phyloP scores from a whole-genome alignment of 1,140 invertebrate genomes.

The Drosophila sp. region DNA sequence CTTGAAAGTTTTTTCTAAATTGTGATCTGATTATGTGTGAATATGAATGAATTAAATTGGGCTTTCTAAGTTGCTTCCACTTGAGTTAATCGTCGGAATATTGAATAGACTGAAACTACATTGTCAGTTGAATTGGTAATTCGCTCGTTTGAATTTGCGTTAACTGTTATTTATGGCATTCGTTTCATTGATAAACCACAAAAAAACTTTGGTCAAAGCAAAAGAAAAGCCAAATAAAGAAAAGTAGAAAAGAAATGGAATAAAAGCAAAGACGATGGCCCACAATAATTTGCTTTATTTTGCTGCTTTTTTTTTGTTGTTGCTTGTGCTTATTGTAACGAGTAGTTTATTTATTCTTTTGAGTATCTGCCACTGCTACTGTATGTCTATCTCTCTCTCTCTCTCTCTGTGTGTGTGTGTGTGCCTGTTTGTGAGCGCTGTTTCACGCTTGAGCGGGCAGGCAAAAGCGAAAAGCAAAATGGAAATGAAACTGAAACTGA shows the following conservation, averaged over 20 bases:
- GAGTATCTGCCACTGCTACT: slow-evolving; percentile 46
- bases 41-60: slow-evolving; percentile 6
- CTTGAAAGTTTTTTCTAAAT: too few species aligned
- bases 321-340: slow-evolving; percentile 39
- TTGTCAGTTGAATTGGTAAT: slow-evolving; percentile 17
- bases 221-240: neutral
- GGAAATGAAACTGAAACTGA: slow-evolving; percentile 60
- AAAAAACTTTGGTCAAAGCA: slow-evolving; percentile 4
- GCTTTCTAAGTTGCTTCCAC: slow-evolving; percentile 28
- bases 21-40: neutral
- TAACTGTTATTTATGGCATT: slow-evolving; percentile 50
- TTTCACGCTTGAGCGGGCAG: slow-evolving; percentile 67
- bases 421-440: slow-evolving; percentile 63
- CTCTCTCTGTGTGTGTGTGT: slow-evolving; percentile 20
- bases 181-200: slow-evolving; percentile 9
- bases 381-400: slow-evolving; percentile 32
- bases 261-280: neutral
- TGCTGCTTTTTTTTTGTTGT: slow-evolving; percentile 9
- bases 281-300: slow-evolving; percentile 45
- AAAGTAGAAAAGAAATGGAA: neutral
- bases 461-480: slow-evolving; percentile 59
- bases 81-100: slow-evolving; percentile 28
- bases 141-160: slow-evolving; percentile 40
- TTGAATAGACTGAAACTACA: neutral
- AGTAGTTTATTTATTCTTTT: slow-evolving; percentile 57